These are phyloP conservation scores for Eupithecia abbreviata DNA, from an alignment of 2,888 invertebrate species.

Conservation along the genomic window DNA sequence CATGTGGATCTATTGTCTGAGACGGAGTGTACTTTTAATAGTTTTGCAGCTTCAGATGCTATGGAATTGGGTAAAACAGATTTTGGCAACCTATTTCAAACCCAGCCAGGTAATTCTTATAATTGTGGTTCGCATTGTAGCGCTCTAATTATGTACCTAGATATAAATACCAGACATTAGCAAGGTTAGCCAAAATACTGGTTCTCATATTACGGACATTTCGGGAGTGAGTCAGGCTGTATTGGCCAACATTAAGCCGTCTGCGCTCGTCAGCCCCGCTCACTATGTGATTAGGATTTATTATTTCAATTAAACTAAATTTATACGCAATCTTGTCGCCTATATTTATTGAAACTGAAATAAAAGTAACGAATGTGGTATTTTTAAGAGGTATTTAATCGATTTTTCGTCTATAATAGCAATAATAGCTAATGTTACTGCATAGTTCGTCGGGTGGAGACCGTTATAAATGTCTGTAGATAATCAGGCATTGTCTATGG, in stretches of 20 bases:
- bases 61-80: constrained; percentile 19
- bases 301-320: constrained; percentile 24
- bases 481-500: constrained; percentile 44
- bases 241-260: constrained; percentile 26
- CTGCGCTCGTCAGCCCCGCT: constrained; percentile 18
- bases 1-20: constrained; percentile 44
- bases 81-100: constrained; percentile 1
- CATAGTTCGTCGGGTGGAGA: constrained; percentile 26
- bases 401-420: constrained; percentile 30
- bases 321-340: constrained; percentile 25
- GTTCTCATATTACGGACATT: constrained; percentile 24
- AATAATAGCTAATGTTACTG: constrained; percentile 34
- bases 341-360: constrained; percentile 24
- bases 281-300: constrained; percentile 23
- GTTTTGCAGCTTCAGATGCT: constrained; percentile 37
- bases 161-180: background rate
- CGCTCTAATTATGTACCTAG: background rate
- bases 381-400: constrained; percentile 33
- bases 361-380: constrained; percentile 30
- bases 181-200: constrained; percentile 13
- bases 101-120: background rate
- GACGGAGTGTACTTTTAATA: constrained; percentile 36
- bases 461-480: constrained; percentile 39
- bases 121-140: background rate
- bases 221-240: constrained; percentile 23